Conservation (phyloP, 2,113 vertebrate species). For the Microtus pennsylvanicus region DNA sequence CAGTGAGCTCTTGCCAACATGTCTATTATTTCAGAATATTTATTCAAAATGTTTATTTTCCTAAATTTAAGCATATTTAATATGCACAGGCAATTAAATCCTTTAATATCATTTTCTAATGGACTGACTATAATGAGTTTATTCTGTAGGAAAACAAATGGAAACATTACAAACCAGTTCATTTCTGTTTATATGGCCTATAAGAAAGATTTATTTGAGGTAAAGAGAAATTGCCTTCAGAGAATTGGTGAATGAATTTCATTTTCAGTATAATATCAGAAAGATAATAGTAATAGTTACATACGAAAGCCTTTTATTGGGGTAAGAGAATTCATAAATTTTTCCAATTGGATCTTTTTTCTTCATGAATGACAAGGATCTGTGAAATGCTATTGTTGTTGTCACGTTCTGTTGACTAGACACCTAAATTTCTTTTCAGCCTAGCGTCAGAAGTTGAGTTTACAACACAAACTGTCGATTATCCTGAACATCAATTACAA, state of each 20-base stretch:
- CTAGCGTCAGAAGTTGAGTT: slow-evolving; percentile 48
- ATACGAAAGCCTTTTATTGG: background rate
- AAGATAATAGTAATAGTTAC: slow-evolving; percentile 58
- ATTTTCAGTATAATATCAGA: slow-evolving; percentile 59
- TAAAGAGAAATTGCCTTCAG: slow-evolving; percentile 74
- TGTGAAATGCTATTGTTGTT: slow-evolving; percentile 28
- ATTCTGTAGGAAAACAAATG: slow-evolving; percentile 73
- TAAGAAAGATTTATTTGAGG: slow-evolving; percentile 71
- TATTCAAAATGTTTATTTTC: slow-evolving; percentile 73
- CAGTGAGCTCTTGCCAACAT: slow-evolving; percentile 8
- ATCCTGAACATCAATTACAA: slow-evolving; percentile 34
- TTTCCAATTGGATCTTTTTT: slow-evolving; percentile 30
- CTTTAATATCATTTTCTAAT: slow-evolving; percentile 77
- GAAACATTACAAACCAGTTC: slow-evolving; percentile 71
- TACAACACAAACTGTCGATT: slow-evolving; percentile 46
- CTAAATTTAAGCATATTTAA: slow-evolving; percentile 78
- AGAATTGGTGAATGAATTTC: slow-evolving; percentile 58
- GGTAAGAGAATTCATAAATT: slow-evolving; percentile 11
- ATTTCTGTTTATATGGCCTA: slow-evolving; percentile 68
- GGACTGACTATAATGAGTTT: slow-evolving; percentile 71
- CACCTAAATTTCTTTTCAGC: slow-evolving; percentile 65
- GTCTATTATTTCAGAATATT: slow-evolving; percentile 56
- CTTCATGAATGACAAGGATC: slow-evolving; percentile 49
- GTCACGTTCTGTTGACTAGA: slow-evolving; percentile 4
- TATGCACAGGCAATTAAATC: slow-evolving; percentile 76